Conservation (phyloP, 2,113 vertebrate genomes). For the Neopipo cinnamomea region DNA sequence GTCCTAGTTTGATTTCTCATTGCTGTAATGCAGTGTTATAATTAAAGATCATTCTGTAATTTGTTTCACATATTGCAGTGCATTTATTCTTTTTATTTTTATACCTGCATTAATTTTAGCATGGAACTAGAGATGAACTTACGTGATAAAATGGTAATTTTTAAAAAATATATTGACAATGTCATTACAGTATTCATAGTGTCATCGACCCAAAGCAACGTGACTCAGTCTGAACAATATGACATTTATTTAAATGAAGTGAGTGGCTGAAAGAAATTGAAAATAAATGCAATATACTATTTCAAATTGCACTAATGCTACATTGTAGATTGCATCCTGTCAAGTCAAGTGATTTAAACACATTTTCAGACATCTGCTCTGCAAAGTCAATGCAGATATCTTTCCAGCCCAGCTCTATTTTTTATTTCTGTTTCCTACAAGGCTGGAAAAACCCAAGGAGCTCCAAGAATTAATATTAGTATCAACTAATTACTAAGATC, state of each 20-base stretch:
- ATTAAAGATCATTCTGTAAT: neutral
- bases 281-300: slow-evolving; percentile 49
- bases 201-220: slow-evolving; percentile 1
- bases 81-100: neutral
- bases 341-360: slow-evolving; percentile 28
- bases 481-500: neutral
- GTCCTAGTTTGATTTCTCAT: neutral
- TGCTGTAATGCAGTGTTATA: neutral
- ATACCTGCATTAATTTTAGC: neutral
- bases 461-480: neutral
- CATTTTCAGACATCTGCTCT: neutral
- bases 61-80: neutral
- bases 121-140: neutral
- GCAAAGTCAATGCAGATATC: neutral
- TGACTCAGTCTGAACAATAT: neutral
- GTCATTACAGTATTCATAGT: neutral
- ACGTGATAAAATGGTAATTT: neutral
- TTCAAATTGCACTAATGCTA: slow-evolving; percentile 42
- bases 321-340: slow-evolving; percentile 31
- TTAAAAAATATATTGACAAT: neutral
- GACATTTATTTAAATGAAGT: slow-evolving; percentile 17
- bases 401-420: neutral
- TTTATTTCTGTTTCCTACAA: neutral
- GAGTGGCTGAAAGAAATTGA: slow-evolving; percentile 33
- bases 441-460: neutral